These are phyloP conservation scores for Nicator chloris DNA, from an alignment of 2,113 vertebrate species.

Conservation along the genomic window DNA sequence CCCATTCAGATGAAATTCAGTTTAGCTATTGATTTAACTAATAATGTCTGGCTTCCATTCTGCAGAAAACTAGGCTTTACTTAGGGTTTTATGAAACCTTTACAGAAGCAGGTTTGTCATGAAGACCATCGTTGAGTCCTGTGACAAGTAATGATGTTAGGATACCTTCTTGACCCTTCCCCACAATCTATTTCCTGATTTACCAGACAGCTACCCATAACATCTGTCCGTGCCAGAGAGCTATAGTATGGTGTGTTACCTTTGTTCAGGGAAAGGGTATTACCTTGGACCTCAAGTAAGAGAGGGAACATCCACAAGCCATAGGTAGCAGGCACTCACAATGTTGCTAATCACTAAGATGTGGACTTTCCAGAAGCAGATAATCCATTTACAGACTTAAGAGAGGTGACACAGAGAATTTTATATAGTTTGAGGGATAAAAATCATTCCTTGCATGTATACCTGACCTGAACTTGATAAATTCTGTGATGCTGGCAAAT, in stretches of 20 bases:
- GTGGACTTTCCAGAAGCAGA: neutral
- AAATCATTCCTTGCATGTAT: neutral
- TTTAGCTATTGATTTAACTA: neutral
- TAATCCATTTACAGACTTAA: neutral
- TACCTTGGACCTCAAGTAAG: neutral
- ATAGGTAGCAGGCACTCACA: neutral
- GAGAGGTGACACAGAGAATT: neutral
- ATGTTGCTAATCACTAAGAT: neutral
- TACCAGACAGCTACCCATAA: neutral
- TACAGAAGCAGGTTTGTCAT: neutral
- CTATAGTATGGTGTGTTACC: neutral
- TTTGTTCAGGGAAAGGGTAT: neutral
- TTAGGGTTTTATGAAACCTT: neutral
- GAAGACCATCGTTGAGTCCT: neutral
- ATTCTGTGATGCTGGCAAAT: neutral
- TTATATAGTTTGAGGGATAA: neutral
- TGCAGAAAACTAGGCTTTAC: neutral
- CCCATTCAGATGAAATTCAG: neutral
- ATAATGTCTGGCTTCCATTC: neutral
- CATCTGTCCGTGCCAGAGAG: neutral
- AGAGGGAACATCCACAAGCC: neutral
- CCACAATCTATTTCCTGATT: neutral
- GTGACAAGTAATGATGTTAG: neutral
- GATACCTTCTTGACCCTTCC: neutral
- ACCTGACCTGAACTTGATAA: neutral